Conservation (phyloP, 2,113 vertebrate genomes). For the Nibea coibor region DNA sequence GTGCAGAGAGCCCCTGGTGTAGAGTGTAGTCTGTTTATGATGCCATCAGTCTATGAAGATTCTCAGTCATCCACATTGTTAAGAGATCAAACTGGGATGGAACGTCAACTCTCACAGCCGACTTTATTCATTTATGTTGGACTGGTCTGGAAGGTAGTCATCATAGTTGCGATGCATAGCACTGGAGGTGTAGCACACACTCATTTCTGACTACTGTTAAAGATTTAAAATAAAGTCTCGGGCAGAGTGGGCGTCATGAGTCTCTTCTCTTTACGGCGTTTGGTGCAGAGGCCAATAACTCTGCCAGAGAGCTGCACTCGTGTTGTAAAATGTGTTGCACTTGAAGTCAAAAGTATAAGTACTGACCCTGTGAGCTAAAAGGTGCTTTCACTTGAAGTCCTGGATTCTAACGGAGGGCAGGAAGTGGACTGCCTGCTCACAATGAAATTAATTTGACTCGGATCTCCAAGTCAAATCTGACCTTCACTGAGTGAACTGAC, state of each 20-base stretch:
- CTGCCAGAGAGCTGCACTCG: conserved; percentile 46
- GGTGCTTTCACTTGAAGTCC: conserved; percentile 6
- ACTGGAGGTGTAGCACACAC: no score
- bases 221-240: neutral
- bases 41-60: no score
- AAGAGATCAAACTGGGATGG: neutral
- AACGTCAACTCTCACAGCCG: neutral
- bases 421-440: neutral
- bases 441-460: neutral
- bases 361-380: neutral
- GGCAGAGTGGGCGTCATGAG: conserved; percentile 39
- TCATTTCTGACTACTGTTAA: no score
- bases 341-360: conserved; percentile 39
- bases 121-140: neutral
- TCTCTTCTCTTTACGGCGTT: conserved; percentile 29
- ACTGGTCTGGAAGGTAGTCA: no score
- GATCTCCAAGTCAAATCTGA: neutral
- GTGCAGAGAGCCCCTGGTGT: neutral
- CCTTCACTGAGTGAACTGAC: no score
- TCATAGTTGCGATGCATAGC: no score
- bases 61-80: no score
- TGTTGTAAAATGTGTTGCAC: conserved; percentile 33
- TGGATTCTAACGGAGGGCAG: neutral
- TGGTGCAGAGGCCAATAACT: conserved; percentile 35
- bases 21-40: neutral